Percentiles rank a stretch among this genome's conserved stretches.
These are phyloP conservation scores for Raja brachyura DNA, from an alignment of 2,113 vertebrate species.

Conservation along the genomic window DNA sequence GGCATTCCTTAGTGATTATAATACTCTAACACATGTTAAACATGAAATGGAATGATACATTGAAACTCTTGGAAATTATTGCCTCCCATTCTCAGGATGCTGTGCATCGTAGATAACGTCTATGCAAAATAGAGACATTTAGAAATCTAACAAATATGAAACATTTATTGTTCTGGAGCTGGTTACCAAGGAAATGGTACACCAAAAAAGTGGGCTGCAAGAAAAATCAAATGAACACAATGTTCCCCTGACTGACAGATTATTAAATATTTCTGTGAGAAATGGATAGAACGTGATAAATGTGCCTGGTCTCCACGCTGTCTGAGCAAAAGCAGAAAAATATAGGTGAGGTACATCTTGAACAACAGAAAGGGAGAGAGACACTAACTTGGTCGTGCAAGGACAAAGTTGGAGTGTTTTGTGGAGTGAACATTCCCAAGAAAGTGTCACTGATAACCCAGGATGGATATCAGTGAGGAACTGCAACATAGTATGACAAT, in stretches of 20 bases:
- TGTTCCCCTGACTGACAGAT: background rate
- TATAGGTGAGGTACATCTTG: background rate
- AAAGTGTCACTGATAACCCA: background rate
- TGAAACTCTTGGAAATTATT: background rate
- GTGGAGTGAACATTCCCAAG: slow-evolving; percentile 1
- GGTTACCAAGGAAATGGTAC: background rate
- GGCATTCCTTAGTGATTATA: slow-evolving; percentile 16
- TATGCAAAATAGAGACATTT: background rate
- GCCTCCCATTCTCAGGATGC: background rate
- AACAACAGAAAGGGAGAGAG: background rate
- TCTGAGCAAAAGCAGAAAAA: background rate
- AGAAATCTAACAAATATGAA: background rate
- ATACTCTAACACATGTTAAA: slow-evolving; percentile 26
- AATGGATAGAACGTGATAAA: background rate
- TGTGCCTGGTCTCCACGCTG: no score
- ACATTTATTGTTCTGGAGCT: background rate
- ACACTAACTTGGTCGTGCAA: background rate
- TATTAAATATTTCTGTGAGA: background rate
- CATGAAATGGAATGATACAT: background rate
- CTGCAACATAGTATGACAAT: background rate
- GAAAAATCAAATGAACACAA: background rate
- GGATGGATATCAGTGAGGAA: background rate
- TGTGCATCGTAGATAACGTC: background rate
- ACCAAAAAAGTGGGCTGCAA: background rate
- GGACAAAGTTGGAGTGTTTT: slow-evolving; percentile 12